Percentiles rank a stretch among this genome's conserved stretches.
These are phyloP conservation scores for Silurus glanis DNA, from an alignment of 2,113 vertebrate genomes.

Conservation along the genomic window DNA sequence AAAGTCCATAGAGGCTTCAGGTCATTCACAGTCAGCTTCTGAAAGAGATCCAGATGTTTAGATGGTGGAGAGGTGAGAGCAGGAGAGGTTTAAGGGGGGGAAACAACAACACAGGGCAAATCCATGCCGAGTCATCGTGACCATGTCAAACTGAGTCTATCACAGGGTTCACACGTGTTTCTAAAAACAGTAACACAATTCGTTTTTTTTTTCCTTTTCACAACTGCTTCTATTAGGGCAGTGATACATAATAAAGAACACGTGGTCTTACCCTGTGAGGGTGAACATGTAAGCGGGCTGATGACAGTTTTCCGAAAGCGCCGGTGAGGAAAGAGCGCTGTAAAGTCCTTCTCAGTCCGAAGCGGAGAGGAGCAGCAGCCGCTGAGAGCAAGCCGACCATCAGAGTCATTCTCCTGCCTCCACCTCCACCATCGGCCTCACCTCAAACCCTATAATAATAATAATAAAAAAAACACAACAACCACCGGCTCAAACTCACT, in stretches of 20 bases:
- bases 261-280: slow-evolving; percentile 42
- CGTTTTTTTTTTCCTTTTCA: background rate
- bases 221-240: background rate
- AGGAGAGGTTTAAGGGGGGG: background rate
- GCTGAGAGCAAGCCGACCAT: slow-evolving; percentile 67
- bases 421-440: background rate
- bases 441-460: background rate
- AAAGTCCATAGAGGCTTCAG: slow-evolving; percentile 40
- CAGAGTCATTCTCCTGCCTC: slow-evolving; percentile 60
- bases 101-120: background rate
- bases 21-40: slow-evolving; percentile 48
- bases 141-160: background rate
- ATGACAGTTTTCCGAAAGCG: slow-evolving; percentile 2
- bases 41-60: slow-evolving; percentile 21
- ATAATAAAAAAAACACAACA: background rate
- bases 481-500: background rate
- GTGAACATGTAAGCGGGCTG: background rate
- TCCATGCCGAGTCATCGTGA: slow-evolving; percentile 19
- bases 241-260: background rate
- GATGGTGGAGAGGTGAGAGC: background rate
- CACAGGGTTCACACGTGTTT: too few species aligned
- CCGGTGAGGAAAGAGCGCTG: slow-evolving; percentile 44
- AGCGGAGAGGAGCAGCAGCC: slow-evolving; percentile 51
- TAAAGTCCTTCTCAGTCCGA: slow-evolving; percentile 51
- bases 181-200: background rate